Evolutionary conservation across 2,888 invertebrate genomes (phyloP).

Genomic region (Formica aserva): DNA sequence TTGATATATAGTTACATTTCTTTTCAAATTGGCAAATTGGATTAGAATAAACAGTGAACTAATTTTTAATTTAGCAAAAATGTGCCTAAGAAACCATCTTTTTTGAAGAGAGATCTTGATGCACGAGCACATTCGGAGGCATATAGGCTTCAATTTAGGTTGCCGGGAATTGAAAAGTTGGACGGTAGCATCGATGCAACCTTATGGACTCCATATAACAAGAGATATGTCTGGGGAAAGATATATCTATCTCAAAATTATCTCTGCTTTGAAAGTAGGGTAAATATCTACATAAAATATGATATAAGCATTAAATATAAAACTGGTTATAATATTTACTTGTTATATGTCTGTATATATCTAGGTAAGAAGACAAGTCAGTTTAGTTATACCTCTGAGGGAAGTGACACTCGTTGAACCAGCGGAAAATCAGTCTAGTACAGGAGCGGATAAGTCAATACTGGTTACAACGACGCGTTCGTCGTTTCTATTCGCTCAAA

Average conservation of each 20-base stretch:
- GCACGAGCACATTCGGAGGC: conserved; percentile 97
- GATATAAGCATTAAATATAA: neutral
- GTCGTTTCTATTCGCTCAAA: conserved; percentile 95
- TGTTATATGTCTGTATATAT: neutral
- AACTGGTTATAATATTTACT: neutral
- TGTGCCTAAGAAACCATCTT: conserved; percentile 95
- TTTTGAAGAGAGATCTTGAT: conserved; percentile 97
- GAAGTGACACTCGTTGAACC: conserved; percentile 92
- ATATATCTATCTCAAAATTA: conserved; percentile 97
- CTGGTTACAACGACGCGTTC: conserved; percentile 93
- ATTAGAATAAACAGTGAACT: neutral
- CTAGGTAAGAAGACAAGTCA: conserved; percentile 93
- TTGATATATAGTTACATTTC: neutral
- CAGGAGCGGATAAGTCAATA: conserved; percentile 89
- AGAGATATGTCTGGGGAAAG: conserved; percentile 94
- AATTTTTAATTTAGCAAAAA: conserved; percentile 89
- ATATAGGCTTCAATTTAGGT: conserved; percentile 93
- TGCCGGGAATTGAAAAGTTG: conserved; percentile 96
- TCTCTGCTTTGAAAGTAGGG: conserved; percentile 98
- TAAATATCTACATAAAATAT: conserved; percentile 86
- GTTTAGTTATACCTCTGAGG: conserved; percentile 95
- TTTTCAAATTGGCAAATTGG: neutral
- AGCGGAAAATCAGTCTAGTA: conserved; percentile 90
- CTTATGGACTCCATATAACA: conserved; percentile 98
- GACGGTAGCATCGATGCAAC: conserved; percentile 97